Conservation (phyloP, 2,113 vertebrate species). For the Barnardius zonarius region DNA sequence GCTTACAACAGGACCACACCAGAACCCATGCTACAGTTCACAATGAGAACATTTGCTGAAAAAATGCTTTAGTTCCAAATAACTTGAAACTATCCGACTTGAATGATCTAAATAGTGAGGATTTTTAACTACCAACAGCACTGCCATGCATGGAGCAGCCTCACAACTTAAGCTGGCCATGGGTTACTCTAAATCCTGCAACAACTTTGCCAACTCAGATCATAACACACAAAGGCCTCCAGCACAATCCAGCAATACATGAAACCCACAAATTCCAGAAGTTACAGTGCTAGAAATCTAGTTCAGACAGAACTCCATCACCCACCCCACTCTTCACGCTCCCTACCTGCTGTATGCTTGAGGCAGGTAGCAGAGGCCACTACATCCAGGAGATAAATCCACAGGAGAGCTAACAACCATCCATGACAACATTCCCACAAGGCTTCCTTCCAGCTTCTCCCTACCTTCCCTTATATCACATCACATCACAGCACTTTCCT, state of each 20-base stretch:
- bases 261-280: not conserved
- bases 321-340: fast-evolving
- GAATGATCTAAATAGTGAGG: not conserved
- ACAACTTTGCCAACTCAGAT: fast-evolving
- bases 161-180: not conserved
- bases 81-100: not conserved
- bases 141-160: not conserved
- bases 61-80: not conserved
- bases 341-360: fast-evolving
- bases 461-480: not conserved
- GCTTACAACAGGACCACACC: fast-evolving
- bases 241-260: not conserved
- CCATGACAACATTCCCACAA: fast-evolving
- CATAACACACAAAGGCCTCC: not conserved
- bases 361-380: fast-evolving
- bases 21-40: not conserved
- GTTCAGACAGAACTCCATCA: not conserved
- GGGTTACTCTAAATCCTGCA: not conserved
- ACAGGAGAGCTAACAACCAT: not conserved
- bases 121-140: not conserved
- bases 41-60: not conserved
- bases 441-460: fast-evolving
- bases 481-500: not conserved
- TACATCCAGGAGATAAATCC: fast-evolving
- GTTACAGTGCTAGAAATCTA: fast-evolving